These are phyloP conservation scores for Carcina quercana DNA, from an alignment of 2,888 invertebrate genomes.

Conservation along the genomic window DNA sequence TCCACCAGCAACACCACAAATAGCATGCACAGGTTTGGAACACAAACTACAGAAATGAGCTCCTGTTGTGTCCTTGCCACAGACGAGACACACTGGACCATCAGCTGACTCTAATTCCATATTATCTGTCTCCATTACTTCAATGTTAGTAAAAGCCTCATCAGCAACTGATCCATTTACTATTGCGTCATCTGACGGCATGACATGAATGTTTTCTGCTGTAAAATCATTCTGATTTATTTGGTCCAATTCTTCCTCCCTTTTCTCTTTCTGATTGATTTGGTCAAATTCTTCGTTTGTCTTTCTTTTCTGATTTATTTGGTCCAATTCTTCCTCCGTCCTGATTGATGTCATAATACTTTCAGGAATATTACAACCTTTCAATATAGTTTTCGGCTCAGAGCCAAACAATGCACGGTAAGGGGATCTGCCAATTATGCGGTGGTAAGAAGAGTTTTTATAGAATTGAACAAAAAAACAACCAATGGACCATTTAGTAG, in stretches of 20 bases:
- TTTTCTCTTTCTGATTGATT: too few relatives aligned
- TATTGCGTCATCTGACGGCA: too few relatives aligned
- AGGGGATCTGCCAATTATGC: conserved; percentile 20
- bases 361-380: conserved; percentile 7
- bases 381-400: conserved; percentile 16
- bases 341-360: conserved; percentile 3
- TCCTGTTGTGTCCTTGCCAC: conserved; percentile 2
- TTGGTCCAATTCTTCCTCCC: too few relatives aligned
- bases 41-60: conserved; percentile 6
- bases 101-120: too few relatives aligned
- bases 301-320: conserved; percentile 1
- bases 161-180: too few relatives aligned
- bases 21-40: conserved; percentile 4
- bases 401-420: conserved; percentile 23
- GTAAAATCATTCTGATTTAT: too few relatives aligned
- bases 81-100: too few relatives aligned
- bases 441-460: conserved; percentile 22
- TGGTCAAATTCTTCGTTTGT: not conserved
- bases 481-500: conserved; percentile 22
- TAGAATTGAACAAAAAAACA: conserved; percentile 24
- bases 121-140: too few relatives aligned
- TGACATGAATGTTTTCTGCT: too few relatives aligned
- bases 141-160: too few relatives aligned
- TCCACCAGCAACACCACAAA: conserved; percentile 1
- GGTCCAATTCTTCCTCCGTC: conserved; percentile 1